These are phyloP conservation scores for Oncorhynchus clarkii DNA, from an alignment of 2,113 vertebrate genomes.

Conservation along the genomic window DNA sequence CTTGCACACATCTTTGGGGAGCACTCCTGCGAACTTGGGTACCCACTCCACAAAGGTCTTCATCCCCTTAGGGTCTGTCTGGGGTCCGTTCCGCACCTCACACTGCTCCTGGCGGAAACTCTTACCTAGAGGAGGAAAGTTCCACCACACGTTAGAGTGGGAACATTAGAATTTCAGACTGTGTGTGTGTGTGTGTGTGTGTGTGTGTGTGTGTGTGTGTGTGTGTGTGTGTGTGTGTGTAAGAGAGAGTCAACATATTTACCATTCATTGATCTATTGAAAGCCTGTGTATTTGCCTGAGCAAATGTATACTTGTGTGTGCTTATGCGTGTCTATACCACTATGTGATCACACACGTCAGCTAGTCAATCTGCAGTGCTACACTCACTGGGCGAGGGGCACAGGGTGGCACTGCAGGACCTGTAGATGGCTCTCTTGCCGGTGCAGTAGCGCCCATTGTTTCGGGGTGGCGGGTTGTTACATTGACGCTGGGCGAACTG, in stretches of 20 bases:
- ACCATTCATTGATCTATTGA: neutral
- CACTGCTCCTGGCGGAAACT: conserved; percentile 94
- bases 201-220: neutral
- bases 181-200: neutral
- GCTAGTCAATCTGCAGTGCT: neutral
- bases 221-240: neutral
- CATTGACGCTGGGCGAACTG: conserved; percentile 94
- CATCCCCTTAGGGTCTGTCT: conserved; percentile 92
- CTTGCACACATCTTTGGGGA: conserved; percentile 91
- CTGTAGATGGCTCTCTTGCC: conserved; percentile 93
- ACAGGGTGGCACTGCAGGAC: conserved; percentile 83
- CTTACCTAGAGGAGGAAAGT: conserved; percentile 74
- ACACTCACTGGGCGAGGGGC: conserved; percentile 78
- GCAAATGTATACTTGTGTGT: neutral
- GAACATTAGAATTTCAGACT: neutral
- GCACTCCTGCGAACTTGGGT: conserved; percentile 92
- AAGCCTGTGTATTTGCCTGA: neutral
- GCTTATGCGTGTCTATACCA: neutral
- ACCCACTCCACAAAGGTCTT: conserved; percentile 97
- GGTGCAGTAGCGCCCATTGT: conserved; percentile 91
- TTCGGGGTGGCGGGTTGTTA: conserved; percentile 93
- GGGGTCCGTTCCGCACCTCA: conserved; percentile 91
- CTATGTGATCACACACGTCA: neutral
- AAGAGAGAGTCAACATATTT: too few relatives aligned
- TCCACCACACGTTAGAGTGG: neutral